These are phyloP conservation scores for Dryas iulia DNA, from an alignment of 1,140 invertebrate species.

Conservation along the genomic window DNA sequence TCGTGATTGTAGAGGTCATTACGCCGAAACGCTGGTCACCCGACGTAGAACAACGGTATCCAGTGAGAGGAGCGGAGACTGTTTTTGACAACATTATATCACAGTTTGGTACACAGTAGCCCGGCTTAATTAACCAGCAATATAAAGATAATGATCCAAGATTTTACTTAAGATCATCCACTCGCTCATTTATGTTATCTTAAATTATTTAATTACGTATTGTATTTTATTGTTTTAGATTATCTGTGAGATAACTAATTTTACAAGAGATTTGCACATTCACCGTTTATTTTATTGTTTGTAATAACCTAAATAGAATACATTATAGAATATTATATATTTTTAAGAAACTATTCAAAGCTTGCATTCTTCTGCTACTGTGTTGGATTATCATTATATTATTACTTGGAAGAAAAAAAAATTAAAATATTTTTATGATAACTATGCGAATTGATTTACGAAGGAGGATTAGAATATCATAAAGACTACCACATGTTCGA, in stretches of 20 bases:
- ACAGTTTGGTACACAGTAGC: conserved; percentile 36
- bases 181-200: conserved; percentile 3
- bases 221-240: neutral
- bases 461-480: too few relatives aligned
- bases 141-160: conserved; percentile 22
- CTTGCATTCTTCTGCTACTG: too few relatives aligned
- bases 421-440: too few relatives aligned
- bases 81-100: conserved; percentile 30
- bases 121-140: conserved; percentile 23
- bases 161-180: conserved; percentile 21
- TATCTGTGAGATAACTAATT: neutral
- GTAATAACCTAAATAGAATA: neutral
- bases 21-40: conserved; percentile 55
- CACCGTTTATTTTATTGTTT: neutral
- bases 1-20: conserved; percentile 56
- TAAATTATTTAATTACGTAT: neutral
- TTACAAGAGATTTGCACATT: neutral
- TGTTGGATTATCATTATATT: too few relatives aligned
- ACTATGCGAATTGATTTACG: too few relatives aligned
- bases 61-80: conserved; percentile 21
- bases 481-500: too few relatives aligned
- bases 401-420: too few relatives aligned
- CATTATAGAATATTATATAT: too few relatives aligned
- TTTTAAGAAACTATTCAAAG: too few relatives aligned
- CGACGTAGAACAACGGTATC: conserved; percentile 46